These are phyloP conservation scores for Candidula unifasciata DNA, from an alignment of 2,888 invertebrate species.

Conservation along the genomic window DNA sequence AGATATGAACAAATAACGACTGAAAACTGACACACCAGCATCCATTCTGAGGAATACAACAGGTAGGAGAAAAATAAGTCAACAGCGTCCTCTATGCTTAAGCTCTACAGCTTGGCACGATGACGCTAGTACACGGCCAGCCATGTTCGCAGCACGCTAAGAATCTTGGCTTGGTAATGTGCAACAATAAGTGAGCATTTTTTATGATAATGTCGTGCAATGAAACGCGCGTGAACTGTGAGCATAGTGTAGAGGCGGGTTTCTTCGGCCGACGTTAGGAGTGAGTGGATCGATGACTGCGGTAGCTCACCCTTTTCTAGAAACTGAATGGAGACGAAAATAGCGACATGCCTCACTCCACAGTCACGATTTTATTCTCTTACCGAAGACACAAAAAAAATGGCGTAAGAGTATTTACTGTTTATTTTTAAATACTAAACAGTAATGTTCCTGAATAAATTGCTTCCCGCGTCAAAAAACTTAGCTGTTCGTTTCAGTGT, in stretches of 20 bases:
- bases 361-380: slow-evolving; percentile 52
- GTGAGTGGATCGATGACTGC: not conserved
- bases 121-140: slow-evolving; percentile 44
- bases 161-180: not conserved
- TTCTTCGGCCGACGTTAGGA: slow-evolving; percentile 4
- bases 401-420: no score
- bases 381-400: slow-evolving; percentile 5
- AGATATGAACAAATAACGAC: slow-evolving; percentile 19
- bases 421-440: no score
- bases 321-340: slow-evolving; percentile 17
- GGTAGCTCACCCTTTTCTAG: slow-evolving; percentile 9
- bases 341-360: not conserved
- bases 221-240: slow-evolving; percentile 30
- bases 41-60: slow-evolving; percentile 28
- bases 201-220: slow-evolving; percentile 43
- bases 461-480: no score
- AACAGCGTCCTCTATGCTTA: slow-evolving; percentile 43
- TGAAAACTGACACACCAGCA: slow-evolving; percentile 39
- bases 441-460: no score
- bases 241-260: slow-evolving; percentile 10
- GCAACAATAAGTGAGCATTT: slow-evolving; percentile 27
- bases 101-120: slow-evolving; percentile 4
- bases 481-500: no score
- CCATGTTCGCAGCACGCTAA: slow-evolving; percentile 11
- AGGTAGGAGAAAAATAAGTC: slow-evolving; percentile 2